Percentiles rank a stretch among this genome's conserved stretches.
Evolutionary conservation across 2,797 vertebrate species (phyloP).

Genomic region (Neosilurus mollespiculum): DNA sequence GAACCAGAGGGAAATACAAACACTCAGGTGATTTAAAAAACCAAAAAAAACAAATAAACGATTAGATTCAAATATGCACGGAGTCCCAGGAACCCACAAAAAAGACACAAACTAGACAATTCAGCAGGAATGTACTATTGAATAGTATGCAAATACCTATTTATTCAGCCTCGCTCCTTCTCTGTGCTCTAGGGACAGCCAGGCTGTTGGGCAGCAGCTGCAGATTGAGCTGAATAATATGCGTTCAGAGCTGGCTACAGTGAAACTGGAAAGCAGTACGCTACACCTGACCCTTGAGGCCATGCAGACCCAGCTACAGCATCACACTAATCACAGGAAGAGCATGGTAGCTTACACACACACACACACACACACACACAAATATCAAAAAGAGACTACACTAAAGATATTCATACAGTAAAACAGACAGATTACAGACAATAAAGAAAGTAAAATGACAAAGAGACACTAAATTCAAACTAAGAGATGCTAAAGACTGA

Average conservation of each 20-base stretch:
- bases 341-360: constrained; percentile 47
- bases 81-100: not conserved
- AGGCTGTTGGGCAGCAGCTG: constrained; percentile 38
- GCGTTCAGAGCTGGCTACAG: constrained; percentile 49
- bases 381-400: too few species aligned
- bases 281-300: constrained; percentile 50
- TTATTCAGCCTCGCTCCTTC: not conserved
- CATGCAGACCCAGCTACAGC: constrained; percentile 46
- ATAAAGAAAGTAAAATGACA: not conserved
- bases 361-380: not conserved
- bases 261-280: constrained; percentile 50
- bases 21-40: constrained; percentile 69
- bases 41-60: not conserved
- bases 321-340: constrained; percentile 23
- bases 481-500: not conserved
- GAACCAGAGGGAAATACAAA: constrained; percentile 60
- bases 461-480: not conserved
- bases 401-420: not conserved
- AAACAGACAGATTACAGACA: not conserved
- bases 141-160: not conserved
- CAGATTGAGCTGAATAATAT: constrained; percentile 51
- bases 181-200: constrained; percentile 47
- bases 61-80: not conserved
- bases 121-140: not conserved
- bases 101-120: constrained; percentile 1